phyloP scores from a whole-genome alignment of 1,140 invertebrate species.

The Cephus cinctus region DNA sequence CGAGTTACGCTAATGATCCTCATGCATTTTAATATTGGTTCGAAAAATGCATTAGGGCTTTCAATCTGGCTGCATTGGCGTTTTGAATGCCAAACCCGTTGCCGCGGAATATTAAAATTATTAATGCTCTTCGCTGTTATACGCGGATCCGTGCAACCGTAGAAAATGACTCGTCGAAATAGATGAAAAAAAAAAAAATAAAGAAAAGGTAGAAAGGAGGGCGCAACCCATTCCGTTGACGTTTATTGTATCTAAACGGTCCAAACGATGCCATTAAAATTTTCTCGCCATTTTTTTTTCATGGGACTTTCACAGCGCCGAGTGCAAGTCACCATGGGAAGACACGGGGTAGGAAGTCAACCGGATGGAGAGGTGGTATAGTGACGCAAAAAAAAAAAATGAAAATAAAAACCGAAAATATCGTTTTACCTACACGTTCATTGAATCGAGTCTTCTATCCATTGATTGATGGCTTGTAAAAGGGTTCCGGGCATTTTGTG shows the following conservation, averaged over 20 bases:
- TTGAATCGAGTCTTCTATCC: slow-evolving; percentile 9
- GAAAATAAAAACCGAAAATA: too few species aligned
- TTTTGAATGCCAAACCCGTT: too few species aligned
- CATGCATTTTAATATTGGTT: too few species aligned
- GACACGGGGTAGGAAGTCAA: slow-evolving; percentile 16
- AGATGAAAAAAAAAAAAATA: slow-evolving; percentile 15
- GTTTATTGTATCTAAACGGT: slow-evolving; percentile 46
- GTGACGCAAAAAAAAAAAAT: slow-evolving; percentile 14
- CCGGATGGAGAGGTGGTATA: neutral
- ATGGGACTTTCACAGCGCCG: neutral
- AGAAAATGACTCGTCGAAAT: slow-evolving; percentile 40
- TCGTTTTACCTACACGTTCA: too few species aligned
- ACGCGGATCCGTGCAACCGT: slow-evolving; percentile 20
- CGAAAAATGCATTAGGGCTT: neutral
- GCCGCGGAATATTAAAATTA: too few species aligned
- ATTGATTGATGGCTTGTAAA: slow-evolving; percentile 47
- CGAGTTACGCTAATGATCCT: too few species aligned
- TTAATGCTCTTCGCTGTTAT: too few species aligned
- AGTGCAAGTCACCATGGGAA: slow-evolving; percentile 39
- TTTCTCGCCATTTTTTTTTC: slow-evolving; percentile 23
- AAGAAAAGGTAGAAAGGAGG: slow-evolving; percentile 20
- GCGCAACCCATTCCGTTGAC: slow-evolving; percentile 35
- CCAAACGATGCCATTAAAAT: slow-evolving; percentile 39
- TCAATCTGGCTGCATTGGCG: too few species aligned
- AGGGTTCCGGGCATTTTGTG: slow-evolving; percentile 33